Conservation (phyloP, 2,113 vertebrate species). For the Coptodon rendalli region DNA sequence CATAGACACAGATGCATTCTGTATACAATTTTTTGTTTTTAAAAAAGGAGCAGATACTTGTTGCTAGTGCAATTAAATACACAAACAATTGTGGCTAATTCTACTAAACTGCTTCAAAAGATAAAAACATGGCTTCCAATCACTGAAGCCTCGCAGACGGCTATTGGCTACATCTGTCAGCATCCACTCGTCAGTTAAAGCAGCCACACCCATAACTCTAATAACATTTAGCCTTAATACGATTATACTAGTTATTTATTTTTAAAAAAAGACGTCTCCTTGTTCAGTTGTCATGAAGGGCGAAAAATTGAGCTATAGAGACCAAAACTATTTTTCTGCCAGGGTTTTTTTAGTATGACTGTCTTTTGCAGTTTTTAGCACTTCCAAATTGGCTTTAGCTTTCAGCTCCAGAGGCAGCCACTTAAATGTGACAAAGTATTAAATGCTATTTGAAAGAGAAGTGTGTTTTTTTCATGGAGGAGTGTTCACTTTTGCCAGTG, state of each 20-base stretch:
- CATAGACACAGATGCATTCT: background rate
- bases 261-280: background rate
- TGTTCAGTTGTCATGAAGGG: background rate
- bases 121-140: background rate
- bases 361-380: background rate
- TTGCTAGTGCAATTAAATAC: background rate
- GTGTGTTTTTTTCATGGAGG: background rate
- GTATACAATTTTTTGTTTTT: background rate
- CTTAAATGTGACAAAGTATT: background rate
- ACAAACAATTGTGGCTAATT: background rate
- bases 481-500: background rate
- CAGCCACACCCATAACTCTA: background rate
- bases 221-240: background rate
- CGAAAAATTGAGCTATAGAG: accelerated
- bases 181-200: background rate
- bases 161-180: background rate
- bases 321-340: background rate
- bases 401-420: background rate
- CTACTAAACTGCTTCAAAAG: background rate
- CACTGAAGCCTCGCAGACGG: background rate
- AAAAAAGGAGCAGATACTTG: background rate
- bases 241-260: background rate
- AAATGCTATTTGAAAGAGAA: background rate
- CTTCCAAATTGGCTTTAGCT: background rate
- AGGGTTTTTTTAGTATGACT: background rate